These are phyloP conservation scores for Urophycis tenuis DNA, from an alignment of 2,797 vertebrate species.

Conservation along the genomic window DNA sequence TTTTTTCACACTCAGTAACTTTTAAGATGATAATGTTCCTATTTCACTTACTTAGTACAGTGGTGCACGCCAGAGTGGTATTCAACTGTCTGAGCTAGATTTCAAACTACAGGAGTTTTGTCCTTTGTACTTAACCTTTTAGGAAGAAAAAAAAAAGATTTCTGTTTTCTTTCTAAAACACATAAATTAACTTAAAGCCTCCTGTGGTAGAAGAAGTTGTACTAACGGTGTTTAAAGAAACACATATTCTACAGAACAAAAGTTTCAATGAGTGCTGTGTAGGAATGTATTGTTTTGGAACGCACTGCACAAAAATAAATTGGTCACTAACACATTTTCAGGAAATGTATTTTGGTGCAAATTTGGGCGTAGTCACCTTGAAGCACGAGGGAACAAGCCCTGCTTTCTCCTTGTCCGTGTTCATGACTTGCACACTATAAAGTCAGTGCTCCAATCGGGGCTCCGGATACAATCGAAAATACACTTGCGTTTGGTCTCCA, in stretches of 20 bases:
- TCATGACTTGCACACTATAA: no score
- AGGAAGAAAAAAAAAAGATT: slow-evolving; percentile 40
- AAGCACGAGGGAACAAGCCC: no score
- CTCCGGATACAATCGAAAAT: background rate
- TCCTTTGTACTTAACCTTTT: slow-evolving; percentile 45
- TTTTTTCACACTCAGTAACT: slow-evolving; percentile 22
- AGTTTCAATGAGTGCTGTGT: background rate
- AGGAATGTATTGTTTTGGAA: slow-evolving; percentile 20
- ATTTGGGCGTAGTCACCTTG: background rate
- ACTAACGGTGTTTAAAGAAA: slow-evolving; percentile 46
- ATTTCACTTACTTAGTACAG: slow-evolving; percentile 45
- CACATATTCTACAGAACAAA: background rate
- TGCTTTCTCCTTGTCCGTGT: no score
- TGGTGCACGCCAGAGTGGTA: slow-evolving; percentile 55
- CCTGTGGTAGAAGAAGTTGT: slow-evolving; percentile 71
- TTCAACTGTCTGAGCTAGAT: slow-evolving; percentile 49
- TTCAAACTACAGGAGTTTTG: slow-evolving; percentile 56
- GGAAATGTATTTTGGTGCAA: background rate
- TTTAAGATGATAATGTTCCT: slow-evolving; percentile 10
- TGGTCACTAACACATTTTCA: background rate
- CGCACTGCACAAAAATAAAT: slow-evolving; percentile 44
- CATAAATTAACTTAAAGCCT: slow-evolving; percentile 77
- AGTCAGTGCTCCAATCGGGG: background rate
- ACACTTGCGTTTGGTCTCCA: slow-evolving; percentile 2
- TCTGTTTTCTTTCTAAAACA: slow-evolving; percentile 37